Evolutionary conservation across 2,113 vertebrate species (phyloP).

Genomic region (Alethe diademata): DNA sequence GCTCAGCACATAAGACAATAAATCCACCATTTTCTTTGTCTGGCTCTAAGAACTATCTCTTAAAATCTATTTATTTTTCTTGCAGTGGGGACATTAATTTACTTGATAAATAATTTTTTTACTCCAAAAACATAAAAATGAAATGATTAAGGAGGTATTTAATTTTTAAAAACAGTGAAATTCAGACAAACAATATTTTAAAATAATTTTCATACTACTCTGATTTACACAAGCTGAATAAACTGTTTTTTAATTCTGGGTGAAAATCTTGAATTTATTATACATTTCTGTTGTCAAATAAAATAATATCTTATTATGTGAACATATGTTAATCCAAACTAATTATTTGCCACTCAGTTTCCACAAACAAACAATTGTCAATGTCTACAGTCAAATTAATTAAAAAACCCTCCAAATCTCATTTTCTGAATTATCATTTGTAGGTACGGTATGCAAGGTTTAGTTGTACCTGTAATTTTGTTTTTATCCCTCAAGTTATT

Average conservation of each 20-base stretch:
- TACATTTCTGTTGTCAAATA: not conserved
- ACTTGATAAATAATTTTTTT: not conserved
- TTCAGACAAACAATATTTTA: not conserved
- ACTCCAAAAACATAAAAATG: not conserved
- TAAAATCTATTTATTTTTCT: not conserved
- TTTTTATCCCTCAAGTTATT: not conserved
- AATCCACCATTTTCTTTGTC: not conserved
- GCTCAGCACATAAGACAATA: not conserved
- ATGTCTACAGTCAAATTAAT: too few species aligned
- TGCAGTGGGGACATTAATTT: not conserved
- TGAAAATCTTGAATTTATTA: not conserved
- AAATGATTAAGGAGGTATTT: not conserved
- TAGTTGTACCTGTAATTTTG: not conserved
- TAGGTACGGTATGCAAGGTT: not conserved
- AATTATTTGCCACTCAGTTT: not conserved
- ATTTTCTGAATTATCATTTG: not conserved
- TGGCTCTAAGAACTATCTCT: not conserved
- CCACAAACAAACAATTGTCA: accelerated
- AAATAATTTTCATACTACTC: not conserved
- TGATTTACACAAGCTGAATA: not conserved
- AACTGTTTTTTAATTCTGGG: not conserved
- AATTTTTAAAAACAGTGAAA: not conserved
- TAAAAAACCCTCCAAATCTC: not conserved
- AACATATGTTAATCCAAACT: accelerated
- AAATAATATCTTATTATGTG: not conserved